phyloP scores from a whole-genome alignment of 2,888 invertebrate genomes.

The Crematogaster levior region DNA sequence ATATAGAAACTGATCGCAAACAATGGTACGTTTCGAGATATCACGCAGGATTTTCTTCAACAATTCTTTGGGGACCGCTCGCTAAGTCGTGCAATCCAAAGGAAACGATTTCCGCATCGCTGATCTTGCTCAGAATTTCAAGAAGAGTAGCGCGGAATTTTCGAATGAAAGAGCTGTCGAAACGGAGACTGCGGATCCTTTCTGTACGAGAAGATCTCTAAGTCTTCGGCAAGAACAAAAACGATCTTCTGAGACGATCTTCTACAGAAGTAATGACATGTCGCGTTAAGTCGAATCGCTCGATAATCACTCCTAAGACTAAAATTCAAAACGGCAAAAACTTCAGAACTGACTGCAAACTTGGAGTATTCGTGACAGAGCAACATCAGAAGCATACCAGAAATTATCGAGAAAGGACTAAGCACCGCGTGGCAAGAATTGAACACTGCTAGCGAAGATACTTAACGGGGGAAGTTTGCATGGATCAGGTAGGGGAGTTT shows the following conservation, averaged over 20 bases:
- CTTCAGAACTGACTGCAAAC: neutral
- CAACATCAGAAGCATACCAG: neutral
- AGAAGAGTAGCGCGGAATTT: constrained; percentile 30
- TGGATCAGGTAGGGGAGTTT: constrained; percentile 53
- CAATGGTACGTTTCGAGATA: constrained; percentile 46
- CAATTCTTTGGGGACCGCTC: constrained; percentile 46
- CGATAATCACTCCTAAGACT: neutral
- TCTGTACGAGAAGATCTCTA: neutral
- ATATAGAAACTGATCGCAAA: constrained; percentile 55
- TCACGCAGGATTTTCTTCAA: constrained; percentile 45
- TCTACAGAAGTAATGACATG: neutral
- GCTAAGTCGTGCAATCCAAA: constrained; percentile 44
- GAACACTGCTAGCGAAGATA: constrained; percentile 46
- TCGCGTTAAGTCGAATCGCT: neutral
- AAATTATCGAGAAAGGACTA: constrained; percentile 25
- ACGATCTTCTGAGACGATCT: neutral
- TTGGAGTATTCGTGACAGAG: neutral
- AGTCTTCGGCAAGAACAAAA: neutral
- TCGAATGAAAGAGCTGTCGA: constrained; percentile 25
- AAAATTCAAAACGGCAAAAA: neutral
- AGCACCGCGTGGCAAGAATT: constrained; percentile 31
- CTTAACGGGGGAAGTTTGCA: constrained; percentile 52
- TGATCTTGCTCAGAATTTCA: constrained; percentile 41
- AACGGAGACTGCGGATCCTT: neutral
- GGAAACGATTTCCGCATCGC: constrained; percentile 40